A percentile compares a stretch with the other conserved stretches of the same genome.
These are phyloP conservation scores for Misgurnus anguillicaudatus DNA, from an alignment of 2,113 vertebrate species.

Conservation along the genomic window DNA sequence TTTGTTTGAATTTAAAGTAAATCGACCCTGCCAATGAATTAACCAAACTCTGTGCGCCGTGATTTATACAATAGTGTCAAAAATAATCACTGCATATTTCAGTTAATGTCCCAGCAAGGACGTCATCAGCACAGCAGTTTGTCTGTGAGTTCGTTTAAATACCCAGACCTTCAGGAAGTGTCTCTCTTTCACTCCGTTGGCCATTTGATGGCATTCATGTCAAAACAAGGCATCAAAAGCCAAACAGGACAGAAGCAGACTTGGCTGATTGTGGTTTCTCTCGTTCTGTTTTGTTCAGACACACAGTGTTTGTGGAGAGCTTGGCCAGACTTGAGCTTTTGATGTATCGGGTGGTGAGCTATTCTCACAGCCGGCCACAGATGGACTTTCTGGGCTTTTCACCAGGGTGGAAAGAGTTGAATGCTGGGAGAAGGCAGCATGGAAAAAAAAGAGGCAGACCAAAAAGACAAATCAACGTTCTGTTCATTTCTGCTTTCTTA, in stretches of 20 bases:
- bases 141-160: slow-evolving; percentile 1
- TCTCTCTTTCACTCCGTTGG: background rate
- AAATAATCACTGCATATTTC: background rate
- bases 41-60: no score
- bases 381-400: slow-evolving; percentile 29
- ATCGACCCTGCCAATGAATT: no score
- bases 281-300: background rate
- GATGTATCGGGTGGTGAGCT: slow-evolving; percentile 22
- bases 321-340: slow-evolving; percentile 15
- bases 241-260: slow-evolving; percentile 8
- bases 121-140: background rate
- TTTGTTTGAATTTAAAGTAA: no score
- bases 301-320: slow-evolving; percentile 6
- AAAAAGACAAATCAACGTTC: background rate
- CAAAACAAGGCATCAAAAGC: slow-evolving; percentile 2
- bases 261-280: background rate
- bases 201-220: background rate
- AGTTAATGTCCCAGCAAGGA: background rate
- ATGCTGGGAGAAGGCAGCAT: background rate
- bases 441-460: background rate
- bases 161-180: background rate
- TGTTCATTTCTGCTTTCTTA: no score
- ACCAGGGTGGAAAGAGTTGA: slow-evolving; percentile 3
- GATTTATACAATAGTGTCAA: background rate
- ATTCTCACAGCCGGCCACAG: background rate